Evolutionary conservation across 2,113 vertebrate species (phyloP).

Genomic region (Picathartes gymnocephalus): DNA sequence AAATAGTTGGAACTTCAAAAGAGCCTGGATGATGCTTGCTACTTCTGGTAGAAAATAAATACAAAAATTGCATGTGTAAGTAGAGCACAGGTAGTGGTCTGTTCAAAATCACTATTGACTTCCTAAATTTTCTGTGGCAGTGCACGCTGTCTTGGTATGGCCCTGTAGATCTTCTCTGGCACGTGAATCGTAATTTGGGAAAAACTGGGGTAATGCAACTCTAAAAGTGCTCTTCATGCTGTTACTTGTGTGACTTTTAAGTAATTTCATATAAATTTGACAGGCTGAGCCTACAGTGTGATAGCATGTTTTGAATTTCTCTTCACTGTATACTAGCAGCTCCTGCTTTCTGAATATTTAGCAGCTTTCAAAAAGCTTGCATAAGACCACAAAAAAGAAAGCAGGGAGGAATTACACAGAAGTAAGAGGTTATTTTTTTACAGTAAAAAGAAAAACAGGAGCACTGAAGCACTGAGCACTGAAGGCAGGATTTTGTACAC

Average conservation of each 20-base stretch:
- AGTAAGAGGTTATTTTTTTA: background rate
- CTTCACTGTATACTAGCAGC: background rate
- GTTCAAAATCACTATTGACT: rapidly evolving
- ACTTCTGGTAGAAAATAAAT: background rate
- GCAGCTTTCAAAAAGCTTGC: background rate
- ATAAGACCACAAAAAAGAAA: background rate
- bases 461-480: too few relatives aligned
- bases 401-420: background rate
- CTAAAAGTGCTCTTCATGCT: background rate
- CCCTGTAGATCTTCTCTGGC: background rate
- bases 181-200: background rate
- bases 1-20: background rate
- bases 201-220: background rate
- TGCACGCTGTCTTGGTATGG: rapidly evolving
- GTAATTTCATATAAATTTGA: background rate
- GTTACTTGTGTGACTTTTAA: background rate
- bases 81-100: background rate
- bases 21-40: background rate
- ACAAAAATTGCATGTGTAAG: rapidly evolving
- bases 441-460: background rate
- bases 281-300: background rate
- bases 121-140: background rate
- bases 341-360: background rate
- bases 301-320: background rate
- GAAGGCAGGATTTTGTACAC: background rate